Evolutionary conservation across 1,140 invertebrate species (phyloP), one percentile per base, ranked within the genome.

Genomic region (Lepidurus arcticus): DNA sequence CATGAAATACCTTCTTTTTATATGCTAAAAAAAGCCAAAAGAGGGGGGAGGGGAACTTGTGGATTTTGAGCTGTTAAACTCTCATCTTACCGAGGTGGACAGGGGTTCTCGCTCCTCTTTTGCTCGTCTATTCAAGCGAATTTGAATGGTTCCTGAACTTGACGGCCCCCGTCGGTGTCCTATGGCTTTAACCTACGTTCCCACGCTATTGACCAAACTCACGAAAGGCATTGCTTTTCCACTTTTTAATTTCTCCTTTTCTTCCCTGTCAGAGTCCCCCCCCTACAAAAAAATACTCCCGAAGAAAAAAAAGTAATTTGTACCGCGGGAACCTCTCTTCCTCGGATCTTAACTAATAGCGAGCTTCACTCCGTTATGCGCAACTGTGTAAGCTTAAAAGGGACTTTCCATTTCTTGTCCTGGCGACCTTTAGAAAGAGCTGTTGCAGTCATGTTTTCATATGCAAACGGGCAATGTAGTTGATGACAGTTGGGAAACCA

Each of bases 31-130:
- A 21, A 7, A 65, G 53, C 53, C 21, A 65, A 65, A 65, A 65
- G 53, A 65, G 53, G 47, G 47, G 47, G 47, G 53, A 65, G 53
- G 53, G 53, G 53, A 21, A 21, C 53, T 65, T 65, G 53, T 65
- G 53, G 53, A 65, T 65, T 65, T 65, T 65, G 53, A 65, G 53
- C 53, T 65, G 53, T 65, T 65, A 65, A 65, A 65, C 53, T 65
- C 53, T 65, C 53, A 65, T 65, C 53, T 65, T 65, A 65, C 53
- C 53, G 13, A 65, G 21, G 53, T 65, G 53, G 53, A 65, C 16
- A 65, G 53, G 53, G 53, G 53, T 7, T 21, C 53, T 65, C 9
- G 53, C 53, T 65, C 53, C 53, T 65, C 21, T 47, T 65, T 16
- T 21, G 53, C 53, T 65, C 53, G 53, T 65, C 53, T 65, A 65